phyloP scores from a whole-genome alignment of 2,797 vertebrate species.

The Morus bassanus region DNA sequence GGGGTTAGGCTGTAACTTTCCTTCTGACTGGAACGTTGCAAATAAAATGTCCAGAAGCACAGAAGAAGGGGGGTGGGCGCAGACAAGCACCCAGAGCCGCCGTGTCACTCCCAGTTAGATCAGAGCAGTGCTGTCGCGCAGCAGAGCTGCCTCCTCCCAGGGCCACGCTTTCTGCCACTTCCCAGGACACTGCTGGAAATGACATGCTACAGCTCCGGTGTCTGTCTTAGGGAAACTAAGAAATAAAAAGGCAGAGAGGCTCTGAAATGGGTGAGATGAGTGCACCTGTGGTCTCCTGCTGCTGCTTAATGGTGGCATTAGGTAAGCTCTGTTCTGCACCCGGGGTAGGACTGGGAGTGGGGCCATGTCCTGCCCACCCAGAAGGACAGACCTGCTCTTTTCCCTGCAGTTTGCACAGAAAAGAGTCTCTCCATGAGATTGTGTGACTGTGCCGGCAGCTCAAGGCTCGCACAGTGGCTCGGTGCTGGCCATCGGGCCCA shows the following conservation, averaged over 20 bases:
- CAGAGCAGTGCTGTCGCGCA: neutral
- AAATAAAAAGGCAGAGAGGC: neutral
- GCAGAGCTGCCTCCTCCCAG: neutral
- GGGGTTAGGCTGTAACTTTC: rapidly evolving
- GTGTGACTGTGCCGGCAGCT: neutral
- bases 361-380: rapidly evolving
- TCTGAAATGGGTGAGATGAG: neutral
- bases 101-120: neutral
- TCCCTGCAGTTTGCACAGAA: neutral
- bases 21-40: neutral
- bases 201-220: rapidly evolving
- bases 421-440: neutral
- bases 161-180: neutral
- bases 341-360: rapidly evolving
- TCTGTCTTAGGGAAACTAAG: neutral
- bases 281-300: neutral
- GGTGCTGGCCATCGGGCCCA: rapidly evolving
- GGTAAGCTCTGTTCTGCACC: neutral
- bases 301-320: neutral
- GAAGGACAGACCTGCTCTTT: rapidly evolving
- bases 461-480: rapidly evolving
- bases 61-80: neutral
- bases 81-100: neutral
- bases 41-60: neutral
- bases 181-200: neutral